These are phyloP conservation scores for Saxicola maurus DNA, from an alignment of 2,797 vertebrate species.

Conservation along the genomic window DNA sequence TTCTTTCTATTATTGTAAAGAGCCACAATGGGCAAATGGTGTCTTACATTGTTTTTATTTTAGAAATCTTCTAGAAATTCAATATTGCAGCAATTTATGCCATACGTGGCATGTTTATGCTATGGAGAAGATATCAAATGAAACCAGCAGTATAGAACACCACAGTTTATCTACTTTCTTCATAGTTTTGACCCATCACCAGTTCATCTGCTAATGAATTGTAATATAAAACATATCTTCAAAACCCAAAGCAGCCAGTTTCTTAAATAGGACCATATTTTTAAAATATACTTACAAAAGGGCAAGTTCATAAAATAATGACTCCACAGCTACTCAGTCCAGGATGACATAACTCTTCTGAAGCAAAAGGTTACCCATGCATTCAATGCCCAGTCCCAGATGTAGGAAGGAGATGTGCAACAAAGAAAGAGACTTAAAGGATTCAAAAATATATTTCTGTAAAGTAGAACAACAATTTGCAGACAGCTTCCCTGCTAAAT, in stretches of 20 bases:
- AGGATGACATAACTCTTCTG: neutral
- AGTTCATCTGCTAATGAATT: neutral
- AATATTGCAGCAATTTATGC: neutral
- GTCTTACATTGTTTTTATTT: neutral
- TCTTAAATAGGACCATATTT: constrained; percentile 1
- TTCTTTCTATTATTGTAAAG: neutral
- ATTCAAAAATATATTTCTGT: neutral
- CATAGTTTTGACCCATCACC: neutral
- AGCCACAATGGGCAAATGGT: neutral
- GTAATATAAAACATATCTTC: constrained; percentile 5
- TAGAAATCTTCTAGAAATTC: neutral
- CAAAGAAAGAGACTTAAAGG: neutral
- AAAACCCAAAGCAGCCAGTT: neutral
- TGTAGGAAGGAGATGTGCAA: neutral
- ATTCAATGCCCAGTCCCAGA: neutral
- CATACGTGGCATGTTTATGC: neutral
- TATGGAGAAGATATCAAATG: neutral
- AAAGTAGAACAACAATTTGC: neutral
- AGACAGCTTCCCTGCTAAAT: neutral
- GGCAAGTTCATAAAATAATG: neutral
- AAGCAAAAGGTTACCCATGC: neutral
- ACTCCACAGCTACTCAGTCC: neutral
- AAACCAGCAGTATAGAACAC: neutral
- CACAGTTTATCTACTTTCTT: neutral
- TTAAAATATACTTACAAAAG: neutral